Evolutionary conservation across 2,113 vertebrate species (phyloP).

Genomic region (Nanorana parkeri): DNA sequence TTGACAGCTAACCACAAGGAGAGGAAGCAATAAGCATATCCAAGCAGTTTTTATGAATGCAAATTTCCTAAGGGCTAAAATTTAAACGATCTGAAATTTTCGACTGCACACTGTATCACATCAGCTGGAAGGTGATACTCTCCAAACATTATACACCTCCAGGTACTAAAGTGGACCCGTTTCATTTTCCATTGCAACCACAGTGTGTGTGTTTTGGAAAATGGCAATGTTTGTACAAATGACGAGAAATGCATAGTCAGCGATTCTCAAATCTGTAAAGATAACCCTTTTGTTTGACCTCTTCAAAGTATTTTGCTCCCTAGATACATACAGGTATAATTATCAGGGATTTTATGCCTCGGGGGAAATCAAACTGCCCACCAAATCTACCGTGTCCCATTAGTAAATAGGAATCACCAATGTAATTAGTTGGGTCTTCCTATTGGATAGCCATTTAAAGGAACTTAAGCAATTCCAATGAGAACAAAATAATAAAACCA

Average conservation of each 20-base stretch:
- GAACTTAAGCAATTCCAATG: background rate
- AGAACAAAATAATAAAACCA: background rate
- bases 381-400: background rate
- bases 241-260: constrained; percentile 3
- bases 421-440: constrained; percentile 19
- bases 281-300: background rate
- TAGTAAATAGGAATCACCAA: constrained; percentile 12
- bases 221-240: constrained; percentile 30
- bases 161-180: constrained; percentile 26
- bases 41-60: constrained; percentile 69
- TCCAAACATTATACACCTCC: constrained; percentile 30
- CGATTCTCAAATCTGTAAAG: background rate
- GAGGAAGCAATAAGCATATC: constrained; percentile 65
- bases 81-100: constrained; percentile 69
- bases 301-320: background rate
- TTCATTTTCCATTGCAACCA: constrained; percentile 33
- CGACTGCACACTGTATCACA: constrained; percentile 47
- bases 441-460: background rate
- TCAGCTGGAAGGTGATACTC: constrained; percentile 36
- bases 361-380: constrained; percentile 32
- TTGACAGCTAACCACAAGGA: constrained; percentile 70
- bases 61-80: constrained; percentile 67
- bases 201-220: constrained; percentile 44
- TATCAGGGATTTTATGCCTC: background rate
- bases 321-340: constrained; percentile 21